Evolutionary conservation across 2,113 vertebrate genomes (phyloP).

Genomic region (Ammodytes marinus): DNA sequence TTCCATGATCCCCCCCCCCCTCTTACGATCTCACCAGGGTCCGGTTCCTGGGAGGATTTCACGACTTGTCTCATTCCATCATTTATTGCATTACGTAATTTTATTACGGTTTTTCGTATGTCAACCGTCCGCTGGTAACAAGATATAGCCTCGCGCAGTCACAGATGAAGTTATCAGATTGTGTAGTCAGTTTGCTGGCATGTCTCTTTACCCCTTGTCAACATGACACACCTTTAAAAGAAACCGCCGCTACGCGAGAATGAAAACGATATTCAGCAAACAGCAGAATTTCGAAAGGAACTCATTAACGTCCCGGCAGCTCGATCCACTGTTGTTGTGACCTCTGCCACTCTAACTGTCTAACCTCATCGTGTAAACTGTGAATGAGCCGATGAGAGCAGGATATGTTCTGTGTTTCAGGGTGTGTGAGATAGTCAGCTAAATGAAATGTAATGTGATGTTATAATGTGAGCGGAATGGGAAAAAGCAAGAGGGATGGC

Average conservation of each 20-base stretch:
- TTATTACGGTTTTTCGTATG: constrained; percentile 49
- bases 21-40: constrained; percentile 1
- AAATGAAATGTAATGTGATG: neutral
- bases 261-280: constrained; percentile 9
- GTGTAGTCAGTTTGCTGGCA: constrained; percentile 53
- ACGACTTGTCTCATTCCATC: constrained; percentile 36
- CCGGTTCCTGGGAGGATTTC: constrained; percentile 17
- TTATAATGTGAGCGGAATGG: constrained; percentile 22
- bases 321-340: constrained; percentile 16
- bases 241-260: neutral
- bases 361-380: constrained; percentile 48
- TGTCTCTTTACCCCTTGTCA: constrained; percentile 38
- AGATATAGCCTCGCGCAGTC: constrained; percentile 45
- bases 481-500: neutral
- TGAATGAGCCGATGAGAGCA: constrained; percentile 19
- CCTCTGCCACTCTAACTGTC: constrained; percentile 19
- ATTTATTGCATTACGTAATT: constrained; percentile 57
- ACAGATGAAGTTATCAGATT: constrained; percentile 56
- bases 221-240: constrained; percentile 44
- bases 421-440: constrained; percentile 7
- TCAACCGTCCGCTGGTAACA: constrained; percentile 38
- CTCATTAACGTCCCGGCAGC: constrained; percentile 32
- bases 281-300: constrained; percentile 20
- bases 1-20: too few relatives aligned
- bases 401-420: constrained; percentile 17